Base-by-base conservation (phyloP, 64 coral and sea anemone genomes). In the Montipora sp. region DNA sequence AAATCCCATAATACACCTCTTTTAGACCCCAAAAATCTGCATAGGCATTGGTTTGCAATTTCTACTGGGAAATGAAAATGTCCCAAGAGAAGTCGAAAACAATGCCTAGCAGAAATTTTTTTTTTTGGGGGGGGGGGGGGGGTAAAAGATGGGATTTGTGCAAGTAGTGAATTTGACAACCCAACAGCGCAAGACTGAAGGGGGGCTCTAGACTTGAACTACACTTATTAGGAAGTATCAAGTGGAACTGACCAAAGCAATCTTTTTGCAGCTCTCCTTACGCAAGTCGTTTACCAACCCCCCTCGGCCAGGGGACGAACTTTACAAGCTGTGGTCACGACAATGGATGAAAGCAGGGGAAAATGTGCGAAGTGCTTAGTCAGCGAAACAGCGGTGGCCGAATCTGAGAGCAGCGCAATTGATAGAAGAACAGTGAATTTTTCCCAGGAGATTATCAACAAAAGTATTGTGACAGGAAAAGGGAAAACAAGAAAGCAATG, bases 401-500 rank as follows among this genome's bases (percentile, higher is more conserved):
- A 48, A 3, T 48, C 19, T 77, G 49, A 21, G 18, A 65, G 8
- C 49, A 66, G 20, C 48, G 2, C 63, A 11, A 48, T 48, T 23
- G 50, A 11, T 15, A 19, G 9, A 87, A 44, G 46, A 88, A 22
- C 67, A n/a, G 19, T 27, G 5, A 15, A 73, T 7, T 49, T 45
- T 5, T 63, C 75, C 1, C 75, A 79, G 12, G 75, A 88, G 48
- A 88, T 93, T 48, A 93, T 88, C 18, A 75, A 93, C 18, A 87
- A 46, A 72, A 72, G 21, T 10, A 19, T 59, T 49, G 46, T 50
- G 18, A 5, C 10, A 13, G 36, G 45, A 2, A 55, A 59, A 23
- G 82, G 45, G 10, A 92, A 75, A 50, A 93, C 83, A 4, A 93
- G 87, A 50, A 77, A 23, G 45, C 83, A 93, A 61, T 93, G 91